Percentiles rank a stretch among this genome's conserved stretches.
phyloP scores from a whole-genome alignment of 64 coral and sea anemone genomes.

The Pocillopora verrucosa region DNA sequence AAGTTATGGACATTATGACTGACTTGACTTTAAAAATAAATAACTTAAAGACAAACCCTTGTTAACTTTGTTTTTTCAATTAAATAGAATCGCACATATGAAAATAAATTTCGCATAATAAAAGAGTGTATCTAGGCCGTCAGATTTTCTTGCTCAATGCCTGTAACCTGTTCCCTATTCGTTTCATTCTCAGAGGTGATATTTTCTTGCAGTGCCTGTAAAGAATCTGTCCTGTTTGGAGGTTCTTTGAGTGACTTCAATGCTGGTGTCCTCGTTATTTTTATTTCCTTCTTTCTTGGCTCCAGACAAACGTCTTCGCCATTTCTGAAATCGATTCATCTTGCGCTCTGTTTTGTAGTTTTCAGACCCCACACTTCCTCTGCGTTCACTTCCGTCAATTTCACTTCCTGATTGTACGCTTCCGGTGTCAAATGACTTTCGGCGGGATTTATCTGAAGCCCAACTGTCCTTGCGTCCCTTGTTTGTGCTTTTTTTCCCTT shows the following conservation, averaged over 20 bases:
- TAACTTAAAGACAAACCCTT: too few relatives aligned
- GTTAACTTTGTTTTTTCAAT: too few relatives aligned
- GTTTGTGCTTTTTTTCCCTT: not conserved
- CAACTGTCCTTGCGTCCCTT: not conserved
- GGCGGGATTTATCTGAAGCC: too few relatives aligned
- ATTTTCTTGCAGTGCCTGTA: not conserved
- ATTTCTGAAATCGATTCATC: not conserved
- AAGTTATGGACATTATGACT: too few relatives aligned
- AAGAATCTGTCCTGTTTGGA: not conserved
- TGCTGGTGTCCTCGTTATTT: not conserved
- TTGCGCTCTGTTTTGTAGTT: not conserved
- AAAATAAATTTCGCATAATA: too few relatives aligned
- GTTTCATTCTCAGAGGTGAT: not conserved
- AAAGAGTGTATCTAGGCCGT: too few relatives aligned
- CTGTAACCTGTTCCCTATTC: not conserved
- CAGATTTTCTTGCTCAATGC: too few relatives aligned
- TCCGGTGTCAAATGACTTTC: too few relatives aligned
- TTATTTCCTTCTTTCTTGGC: not conserved
- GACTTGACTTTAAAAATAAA: too few relatives aligned
- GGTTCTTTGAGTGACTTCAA: not conserved
- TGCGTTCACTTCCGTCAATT: not conserved
- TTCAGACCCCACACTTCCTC: not conserved
- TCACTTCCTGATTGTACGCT: not conserved
- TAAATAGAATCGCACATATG: too few relatives aligned
- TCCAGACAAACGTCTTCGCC: not conserved